These are phyloP conservation scores for Rapana venosa DNA, from an alignment of 2,888 invertebrate genomes.

Conservation along the genomic window DNA sequence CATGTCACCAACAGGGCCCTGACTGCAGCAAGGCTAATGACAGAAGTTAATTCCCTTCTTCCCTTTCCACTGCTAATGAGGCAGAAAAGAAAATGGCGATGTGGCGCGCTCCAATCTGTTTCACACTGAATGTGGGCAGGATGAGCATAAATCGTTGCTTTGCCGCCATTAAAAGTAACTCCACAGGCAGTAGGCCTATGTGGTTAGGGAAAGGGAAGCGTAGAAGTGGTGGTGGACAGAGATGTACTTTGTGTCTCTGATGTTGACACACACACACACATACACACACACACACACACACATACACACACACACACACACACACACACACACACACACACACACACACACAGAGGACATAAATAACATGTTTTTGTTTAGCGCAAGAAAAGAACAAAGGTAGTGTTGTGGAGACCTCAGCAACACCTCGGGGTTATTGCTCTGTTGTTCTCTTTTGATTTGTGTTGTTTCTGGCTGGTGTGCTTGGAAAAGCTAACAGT, in stretches of 20 bases:
- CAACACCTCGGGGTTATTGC: no score
- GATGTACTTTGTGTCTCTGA: neutral
- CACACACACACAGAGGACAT: neutral
- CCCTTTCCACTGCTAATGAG: neutral
- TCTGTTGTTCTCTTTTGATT: no score
- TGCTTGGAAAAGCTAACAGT: no score
- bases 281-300: neutral
- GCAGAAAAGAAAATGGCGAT: neutral
- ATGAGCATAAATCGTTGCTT: constrained; percentile 28
- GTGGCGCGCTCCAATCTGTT: constrained; percentile 16
- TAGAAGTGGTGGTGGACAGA: neutral
- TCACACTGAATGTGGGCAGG: neutral
- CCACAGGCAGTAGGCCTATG: neutral
- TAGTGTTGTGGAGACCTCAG: no score
- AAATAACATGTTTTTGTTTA: neutral
- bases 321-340: neutral
- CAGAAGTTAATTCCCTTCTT: neutral
- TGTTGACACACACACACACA: neutral
- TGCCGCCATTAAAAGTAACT: constrained; percentile 12
- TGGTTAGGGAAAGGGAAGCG: neutral
- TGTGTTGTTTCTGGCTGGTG: no score
- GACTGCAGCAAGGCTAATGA: neutral
- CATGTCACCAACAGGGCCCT: no score
- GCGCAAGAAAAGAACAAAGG: no score
- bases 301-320: neutral